Conservation (phyloP, 2,113 vertebrate species). For the Australoheros scitulus region DNA sequence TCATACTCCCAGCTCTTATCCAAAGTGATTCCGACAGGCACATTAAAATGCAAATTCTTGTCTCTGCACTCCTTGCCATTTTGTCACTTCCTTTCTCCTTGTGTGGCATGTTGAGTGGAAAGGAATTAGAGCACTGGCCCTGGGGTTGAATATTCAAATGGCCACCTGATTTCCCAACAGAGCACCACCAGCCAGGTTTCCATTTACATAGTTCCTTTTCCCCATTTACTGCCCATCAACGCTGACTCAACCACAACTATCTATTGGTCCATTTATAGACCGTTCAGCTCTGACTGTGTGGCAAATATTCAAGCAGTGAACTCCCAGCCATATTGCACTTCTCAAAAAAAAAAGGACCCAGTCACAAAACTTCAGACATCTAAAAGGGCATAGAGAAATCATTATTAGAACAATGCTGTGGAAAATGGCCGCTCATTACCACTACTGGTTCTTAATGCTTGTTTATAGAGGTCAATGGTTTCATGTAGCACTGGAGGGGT, state of each 20-base stretch:
- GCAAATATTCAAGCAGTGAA: conserved; percentile 12
- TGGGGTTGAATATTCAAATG: conserved; percentile 83
- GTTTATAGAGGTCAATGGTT: conserved; percentile 55
- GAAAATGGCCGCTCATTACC: conserved; percentile 55
- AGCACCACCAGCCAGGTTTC: conserved; percentile 55
- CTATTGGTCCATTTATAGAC: conserved; percentile 21
- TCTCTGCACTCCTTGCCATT: conserved; percentile 80
- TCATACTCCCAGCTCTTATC: conserved; percentile 54
- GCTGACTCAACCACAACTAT: conserved; percentile 38
- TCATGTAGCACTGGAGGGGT: conserved; percentile 44
- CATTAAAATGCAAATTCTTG: conserved; percentile 94
- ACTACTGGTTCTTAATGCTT: conserved; percentile 11
- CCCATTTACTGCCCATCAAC: conserved; percentile 65
- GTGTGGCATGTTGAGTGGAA: conserved; percentile 82
- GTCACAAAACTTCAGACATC: conserved; percentile 30
- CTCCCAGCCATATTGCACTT: background rate
- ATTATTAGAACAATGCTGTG: conserved; percentile 34
- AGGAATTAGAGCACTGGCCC: conserved; percentile 88
- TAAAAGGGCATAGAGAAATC: conserved; percentile 22
- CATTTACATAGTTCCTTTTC: conserved; percentile 62
- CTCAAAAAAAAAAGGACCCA: background rate
- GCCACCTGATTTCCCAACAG: conserved; percentile 74
- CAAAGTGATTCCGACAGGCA: conserved; percentile 83
- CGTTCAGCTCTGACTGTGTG: conserved; percentile 23
- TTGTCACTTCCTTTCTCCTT: conserved; percentile 89